These are phyloP conservation scores for Vultur gryphus DNA, from an alignment of 2,797 vertebrate genomes.

Conservation along the genomic window DNA sequence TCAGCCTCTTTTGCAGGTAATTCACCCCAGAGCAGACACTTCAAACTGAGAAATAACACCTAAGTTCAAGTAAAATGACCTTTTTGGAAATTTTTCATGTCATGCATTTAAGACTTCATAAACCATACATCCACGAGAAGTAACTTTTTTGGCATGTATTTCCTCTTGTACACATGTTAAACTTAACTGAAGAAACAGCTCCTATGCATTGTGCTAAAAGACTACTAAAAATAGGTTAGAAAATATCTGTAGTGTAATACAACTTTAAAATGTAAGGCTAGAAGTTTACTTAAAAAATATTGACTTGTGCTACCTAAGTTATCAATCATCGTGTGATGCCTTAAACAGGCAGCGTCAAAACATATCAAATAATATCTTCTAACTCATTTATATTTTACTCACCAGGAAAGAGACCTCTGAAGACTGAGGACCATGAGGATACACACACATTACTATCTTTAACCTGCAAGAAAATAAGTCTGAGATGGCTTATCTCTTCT, in stretches of 20 bases:
- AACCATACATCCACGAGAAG: accelerated
- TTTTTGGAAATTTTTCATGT: not conserved
- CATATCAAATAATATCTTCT: not conserved
- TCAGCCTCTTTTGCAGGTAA: not conserved
- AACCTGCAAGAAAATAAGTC: not conserved
- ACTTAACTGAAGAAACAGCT: not conserved
- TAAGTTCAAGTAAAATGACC: not conserved
- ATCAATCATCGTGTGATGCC: not conserved
- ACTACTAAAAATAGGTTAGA: not conserved
- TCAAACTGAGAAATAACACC: not conserved
- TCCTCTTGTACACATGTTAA: not conserved
- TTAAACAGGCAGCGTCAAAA: not conserved
- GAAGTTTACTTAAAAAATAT: not conserved
- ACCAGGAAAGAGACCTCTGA: not conserved
- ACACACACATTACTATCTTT: not conserved
- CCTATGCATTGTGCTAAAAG: not conserved
- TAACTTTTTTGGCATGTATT: not conserved
- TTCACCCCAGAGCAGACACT: not conserved
- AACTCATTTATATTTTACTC: not conserved
- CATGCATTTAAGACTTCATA: not conserved
- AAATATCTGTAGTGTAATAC: not conserved
- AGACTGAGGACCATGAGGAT: not conserved
- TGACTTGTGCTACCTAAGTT: not conserved
- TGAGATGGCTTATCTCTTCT: not conserved
- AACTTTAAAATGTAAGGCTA: not conserved